phyloP scores from a whole-genome alignment of 2,888 invertebrate species.

The Epinotia nisella region DNA sequence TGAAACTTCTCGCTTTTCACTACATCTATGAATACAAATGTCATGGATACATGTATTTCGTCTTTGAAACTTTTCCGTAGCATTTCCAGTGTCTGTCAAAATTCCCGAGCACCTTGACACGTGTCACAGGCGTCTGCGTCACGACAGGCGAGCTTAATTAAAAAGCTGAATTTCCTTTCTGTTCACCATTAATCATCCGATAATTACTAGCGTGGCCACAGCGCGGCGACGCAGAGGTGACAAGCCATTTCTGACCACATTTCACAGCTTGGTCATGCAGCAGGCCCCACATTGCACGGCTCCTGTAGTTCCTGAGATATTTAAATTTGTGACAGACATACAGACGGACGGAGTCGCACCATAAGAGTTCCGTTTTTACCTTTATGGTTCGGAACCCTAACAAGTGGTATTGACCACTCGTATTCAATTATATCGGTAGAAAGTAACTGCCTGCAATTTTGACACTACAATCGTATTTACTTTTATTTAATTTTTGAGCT shows the following conservation, averaged over 20 bases:
- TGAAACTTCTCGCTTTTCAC: not conserved
- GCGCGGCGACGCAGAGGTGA: conserved; percentile 1
- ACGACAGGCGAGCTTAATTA: conserved; percentile 39
- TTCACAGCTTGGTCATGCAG: too few relatives aligned
- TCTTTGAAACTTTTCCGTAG: not conserved
- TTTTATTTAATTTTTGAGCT: too few relatives aligned
- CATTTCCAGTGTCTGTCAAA: not conserved
- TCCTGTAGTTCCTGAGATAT: too few relatives aligned
- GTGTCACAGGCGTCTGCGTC: conserved; percentile 21
- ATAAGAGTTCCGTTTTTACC: too few relatives aligned
- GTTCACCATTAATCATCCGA: conserved; percentile 45
- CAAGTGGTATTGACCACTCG: too few relatives aligned
- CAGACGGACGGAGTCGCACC: too few relatives aligned
- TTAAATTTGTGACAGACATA: too few relatives aligned
- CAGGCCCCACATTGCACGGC: too few relatives aligned
- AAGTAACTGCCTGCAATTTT: too few relatives aligned
- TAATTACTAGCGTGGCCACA: conserved; percentile 37
- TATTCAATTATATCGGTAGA: too few relatives aligned
- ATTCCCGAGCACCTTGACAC: conserved; percentile 20
- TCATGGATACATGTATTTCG: not conserved
- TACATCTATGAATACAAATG: not conserved
- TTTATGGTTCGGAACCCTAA: too few relatives aligned
- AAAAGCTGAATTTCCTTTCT: conserved; percentile 40
- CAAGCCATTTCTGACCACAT: not conserved
- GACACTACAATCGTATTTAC: too few relatives aligned